phyloP scores from a whole-genome alignment of 1,140 invertebrate genomes.

The Andrena cerasifolii region DNA sequence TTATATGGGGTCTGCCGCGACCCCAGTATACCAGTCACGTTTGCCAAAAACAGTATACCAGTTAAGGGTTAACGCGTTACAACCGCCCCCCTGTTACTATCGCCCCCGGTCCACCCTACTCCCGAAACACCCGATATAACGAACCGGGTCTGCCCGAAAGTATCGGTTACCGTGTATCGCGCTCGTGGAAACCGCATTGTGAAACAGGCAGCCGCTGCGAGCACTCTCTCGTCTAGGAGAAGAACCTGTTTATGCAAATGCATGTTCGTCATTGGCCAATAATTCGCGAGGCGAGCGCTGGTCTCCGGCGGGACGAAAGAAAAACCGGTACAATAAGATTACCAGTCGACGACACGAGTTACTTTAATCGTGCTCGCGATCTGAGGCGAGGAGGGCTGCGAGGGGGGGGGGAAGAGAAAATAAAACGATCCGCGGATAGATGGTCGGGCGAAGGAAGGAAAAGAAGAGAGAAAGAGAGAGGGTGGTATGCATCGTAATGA shows the following conservation, averaged over 20 bases:
- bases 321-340: constrained; percentile 34
- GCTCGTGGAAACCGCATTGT: neutral
- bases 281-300: constrained; percentile 15
- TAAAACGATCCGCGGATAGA: neutral
- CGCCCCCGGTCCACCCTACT: no score
- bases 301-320: constrained; percentile 1
- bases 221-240: neutral
- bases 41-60: no score
- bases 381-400: neutral
- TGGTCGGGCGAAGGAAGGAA: neutral
- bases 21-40: no score
- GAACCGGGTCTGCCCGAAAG: neutral
- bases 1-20: no score
- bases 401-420: neutral
- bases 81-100: no score
- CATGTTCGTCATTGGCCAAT: constrained; percentile 18
- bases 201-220: neutral
- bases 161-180: neutral
- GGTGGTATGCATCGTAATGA: constrained; percentile 73
- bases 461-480: neutral
- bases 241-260: constrained; percentile 20
- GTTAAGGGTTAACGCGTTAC: no score
- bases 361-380: constrained; percentile 36
- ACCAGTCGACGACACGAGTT: constrained; percentile 19
- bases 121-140: neutral